Evolutionary conservation across 2,797 vertebrate species (phyloP), one percentile per base, ranked within the genome.

Genomic region (Nyctalus aviator): DNA sequence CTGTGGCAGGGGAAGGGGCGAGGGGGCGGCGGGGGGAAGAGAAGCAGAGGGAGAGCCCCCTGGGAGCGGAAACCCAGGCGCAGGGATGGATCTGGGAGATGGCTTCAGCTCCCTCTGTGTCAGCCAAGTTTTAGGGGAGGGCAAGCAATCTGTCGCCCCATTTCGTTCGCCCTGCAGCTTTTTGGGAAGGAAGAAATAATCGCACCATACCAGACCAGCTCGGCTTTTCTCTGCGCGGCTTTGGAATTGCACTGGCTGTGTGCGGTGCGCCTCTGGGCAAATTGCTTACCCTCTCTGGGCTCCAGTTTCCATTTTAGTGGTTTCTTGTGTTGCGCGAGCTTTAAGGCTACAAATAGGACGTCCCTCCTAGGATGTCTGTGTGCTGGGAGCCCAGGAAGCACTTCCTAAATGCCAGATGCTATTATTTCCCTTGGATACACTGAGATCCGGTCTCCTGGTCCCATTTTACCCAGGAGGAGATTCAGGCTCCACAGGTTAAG

Each of bases 81-180:
- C 3, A 3, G 3, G 23, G 44, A 20, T 44, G 37, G 15, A 17
- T 5, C 6, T 37, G 20, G 35, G 35, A 4, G 1, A 64, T 0
- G 14, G 35, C 44, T 32, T 4, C 30, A 20, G 68, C 15, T 37
- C 46, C 53, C 1, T 10, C 20, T 5, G 2, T 2, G 9, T 32
- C 20, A 32, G 41, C n/a, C 48, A 50, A 27, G 73, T 81, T 48
- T 30, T 84, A 3, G 35, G 17, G 78, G 25, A 14, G 41, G 1
- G 79, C 7, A 0, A 20, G 0, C 8, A 0, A 0, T 0, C 3
- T 2, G 1, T 25, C 2, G 14, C 48, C 59, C 21, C 77, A 14
- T n/a, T 0, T 7, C 18, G 20, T 23, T 18, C 0, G 7, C n/a
- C 57, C 1, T 0, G 8, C 8, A 5, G 57, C 23, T n/a, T 32